Evolutionary conservation across 2,113 vertebrate species (phyloP).

Genomic region (Bubo bubo): DNA sequence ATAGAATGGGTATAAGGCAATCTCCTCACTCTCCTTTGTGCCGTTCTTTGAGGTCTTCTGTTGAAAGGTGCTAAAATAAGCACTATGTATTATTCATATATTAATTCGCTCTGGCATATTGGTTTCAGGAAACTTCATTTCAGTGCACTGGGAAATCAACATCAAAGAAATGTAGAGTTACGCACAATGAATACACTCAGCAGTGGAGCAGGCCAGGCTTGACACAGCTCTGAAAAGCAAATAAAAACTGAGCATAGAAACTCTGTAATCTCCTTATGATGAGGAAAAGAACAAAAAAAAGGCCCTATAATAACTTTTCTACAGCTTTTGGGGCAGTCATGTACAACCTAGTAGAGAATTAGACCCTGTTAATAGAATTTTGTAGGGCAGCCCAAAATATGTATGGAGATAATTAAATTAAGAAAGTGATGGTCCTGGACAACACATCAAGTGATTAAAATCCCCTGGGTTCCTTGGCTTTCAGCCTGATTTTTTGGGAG

Average conservation of each 20-base stretch:
- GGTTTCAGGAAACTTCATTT: conserved; percentile 50
- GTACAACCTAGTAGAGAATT: background rate
- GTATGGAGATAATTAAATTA: background rate
- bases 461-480: background rate
- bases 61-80: conserved; percentile 40
- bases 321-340: background rate
- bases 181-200: background rate
- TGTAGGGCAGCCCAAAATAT: background rate
- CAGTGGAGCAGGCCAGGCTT: background rate
- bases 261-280: background rate
- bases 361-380: background rate
- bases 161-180: conserved; percentile 37
- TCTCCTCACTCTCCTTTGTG: background rate
- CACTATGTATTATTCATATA: conserved; percentile 52
- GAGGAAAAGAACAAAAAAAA: background rate
- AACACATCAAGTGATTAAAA: background rate
- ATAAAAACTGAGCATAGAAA: background rate
- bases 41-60: background rate
- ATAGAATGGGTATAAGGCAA: background rate
- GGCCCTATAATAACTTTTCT: background rate
- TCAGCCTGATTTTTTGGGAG: background rate
- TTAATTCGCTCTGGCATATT: conserved; percentile 34
- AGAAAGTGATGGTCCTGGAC: background rate
- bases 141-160: conserved; percentile 35
- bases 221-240: conserved; percentile 6